Base-by-base conservation (phyloP, 2,113 vertebrate genomes). In the Pterocles gutturalis region DNA sequence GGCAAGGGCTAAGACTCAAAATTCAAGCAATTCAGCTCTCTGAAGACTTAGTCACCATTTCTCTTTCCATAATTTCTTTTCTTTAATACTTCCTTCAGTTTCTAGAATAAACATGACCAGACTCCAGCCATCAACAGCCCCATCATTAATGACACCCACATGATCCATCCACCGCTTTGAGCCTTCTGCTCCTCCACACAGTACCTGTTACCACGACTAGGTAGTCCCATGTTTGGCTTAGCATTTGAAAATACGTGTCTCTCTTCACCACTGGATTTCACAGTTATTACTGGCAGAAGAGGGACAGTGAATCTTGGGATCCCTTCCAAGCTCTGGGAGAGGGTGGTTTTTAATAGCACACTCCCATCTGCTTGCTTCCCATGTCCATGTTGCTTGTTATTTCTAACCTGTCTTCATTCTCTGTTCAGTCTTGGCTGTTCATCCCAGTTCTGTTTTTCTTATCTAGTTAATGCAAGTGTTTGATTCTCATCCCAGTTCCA, bases 261-360 rank as follows among this genome's bases (percentile, higher is more conserved):
- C 51, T 83, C n/a, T 71, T 93, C 73, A 87, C 73, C 81, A 66
- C 57, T 82, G 85, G 70, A 85, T 96, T 73, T 91, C 91, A 80
- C 53, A 67, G 84, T 83, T 87, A 83, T 85, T 88, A 55, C 55
- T 94, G 61, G 58, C 73, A 93, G 64, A 87, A 94, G 81, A 92
- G 33, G 41, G 19, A 89, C 34, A 54, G 31, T 1, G 1, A 90
- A 81, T 67, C 17, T 75, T 75, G 72, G 48, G 88, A 90, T 89
- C 13, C 26, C 36, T 81, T 94, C 90, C 96, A 97, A 48, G 48
- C 65, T 93, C 64, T 60, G 33, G 26, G 31, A 93, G 43, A 90
- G 51, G 69, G 69, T 79, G 43, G 51, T 90, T 92, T 93, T 86
- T 60, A 81, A 83, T 43, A 90, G 76, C 64, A 53, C 29, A 11